Conservation (phyloP, 2,888 invertebrate species). For the Morinoia aosen region DNA sequence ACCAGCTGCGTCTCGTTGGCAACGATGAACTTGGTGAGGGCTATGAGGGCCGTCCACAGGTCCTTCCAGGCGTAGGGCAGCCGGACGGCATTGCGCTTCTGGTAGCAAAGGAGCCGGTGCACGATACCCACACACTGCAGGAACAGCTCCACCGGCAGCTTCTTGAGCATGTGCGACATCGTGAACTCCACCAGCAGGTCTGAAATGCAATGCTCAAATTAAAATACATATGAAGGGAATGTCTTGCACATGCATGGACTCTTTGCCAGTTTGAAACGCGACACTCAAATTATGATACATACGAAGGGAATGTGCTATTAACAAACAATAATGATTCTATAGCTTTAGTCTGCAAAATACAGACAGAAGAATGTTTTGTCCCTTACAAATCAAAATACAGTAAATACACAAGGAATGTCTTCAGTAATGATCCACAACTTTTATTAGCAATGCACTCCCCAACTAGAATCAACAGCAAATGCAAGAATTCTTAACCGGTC, state of each 20-base stretch:
- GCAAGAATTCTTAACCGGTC: too few species aligned
- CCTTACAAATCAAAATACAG: too few species aligned
- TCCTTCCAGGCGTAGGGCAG: conserved; percentile 92
- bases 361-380: too few species aligned
- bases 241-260: too few species aligned
- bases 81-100: conserved; percentile 91
- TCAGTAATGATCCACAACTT: too few species aligned
- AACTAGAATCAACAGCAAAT: too few species aligned
- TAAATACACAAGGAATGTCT: too few species aligned
- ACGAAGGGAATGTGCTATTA: not conserved
- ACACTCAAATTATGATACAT: conserved; percentile 25
- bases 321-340: not conserved
- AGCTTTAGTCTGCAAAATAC: too few species aligned
- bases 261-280: conserved; percentile 79
- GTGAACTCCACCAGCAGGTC: conserved; percentile 96
- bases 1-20: conserved; percentile 89
- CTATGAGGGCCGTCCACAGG: conserved; percentile 94
- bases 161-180: conserved; percentile 87
- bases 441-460: too few species aligned
- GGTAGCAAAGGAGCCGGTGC: conserved; percentile 90
- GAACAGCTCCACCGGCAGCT: conserved; percentile 91
- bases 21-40: conserved; percentile 88
- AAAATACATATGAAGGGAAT: too few species aligned
- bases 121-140: conserved; percentile 84
- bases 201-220: conserved; percentile 70